These are phyloP conservation scores for Chloropsis hardwickii DNA, from an alignment of 2,113 vertebrate genomes.

Conservation along the genomic window DNA sequence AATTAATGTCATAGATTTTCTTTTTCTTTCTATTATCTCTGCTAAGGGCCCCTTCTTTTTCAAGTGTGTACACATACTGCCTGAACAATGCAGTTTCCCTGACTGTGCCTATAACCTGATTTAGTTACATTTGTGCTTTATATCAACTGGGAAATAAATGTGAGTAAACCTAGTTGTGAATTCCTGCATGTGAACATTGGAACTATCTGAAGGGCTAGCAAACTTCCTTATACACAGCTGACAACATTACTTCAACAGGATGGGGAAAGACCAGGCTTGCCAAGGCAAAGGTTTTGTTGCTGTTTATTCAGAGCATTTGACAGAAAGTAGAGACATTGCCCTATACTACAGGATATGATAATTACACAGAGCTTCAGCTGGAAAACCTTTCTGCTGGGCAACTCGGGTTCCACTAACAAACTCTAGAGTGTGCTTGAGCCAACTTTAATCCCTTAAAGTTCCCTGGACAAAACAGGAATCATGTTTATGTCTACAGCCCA, in stretches of 20 bases:
- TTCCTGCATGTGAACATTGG: neutral
- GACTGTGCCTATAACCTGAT: neutral
- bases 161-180: neutral
- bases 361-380: neutral
- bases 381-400: neutral
- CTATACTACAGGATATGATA: neutral
- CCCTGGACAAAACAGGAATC: neutral
- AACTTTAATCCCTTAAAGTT: neutral
- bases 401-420: neutral
- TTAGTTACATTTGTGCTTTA: neutral
- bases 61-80: neutral
- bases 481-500: neutral
- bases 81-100: neutral
- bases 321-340: neutral
- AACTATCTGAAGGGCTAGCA: neutral
- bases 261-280: neutral
- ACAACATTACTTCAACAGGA: neutral
- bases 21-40: neutral
- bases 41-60: neutral
- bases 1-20: neutral
- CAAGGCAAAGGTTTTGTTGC: neutral
- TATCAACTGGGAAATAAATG: neutral
- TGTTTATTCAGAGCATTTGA: neutral
- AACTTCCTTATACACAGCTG: neutral
- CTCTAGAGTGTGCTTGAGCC: neutral